phyloP scores from a whole-genome alignment of 2,888 invertebrate genomes.

The Galerucella pusilla region DNA sequence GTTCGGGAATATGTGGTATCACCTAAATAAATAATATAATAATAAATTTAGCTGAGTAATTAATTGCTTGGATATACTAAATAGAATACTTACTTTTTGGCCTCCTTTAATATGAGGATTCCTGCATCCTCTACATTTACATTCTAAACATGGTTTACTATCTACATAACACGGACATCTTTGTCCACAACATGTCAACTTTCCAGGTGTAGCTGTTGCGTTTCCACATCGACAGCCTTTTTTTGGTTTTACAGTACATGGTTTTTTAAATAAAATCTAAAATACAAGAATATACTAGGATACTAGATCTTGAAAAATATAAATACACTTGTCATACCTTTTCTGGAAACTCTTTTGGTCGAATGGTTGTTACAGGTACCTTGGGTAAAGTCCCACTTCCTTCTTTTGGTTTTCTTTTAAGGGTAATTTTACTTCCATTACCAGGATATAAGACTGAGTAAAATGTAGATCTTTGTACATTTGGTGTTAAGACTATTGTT shows the following conservation, averaged over 20 bases:
- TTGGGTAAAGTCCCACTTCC: conserved; percentile 40
- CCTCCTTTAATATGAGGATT: conserved; percentile 90
- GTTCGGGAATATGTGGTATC: conserved; percentile 56
- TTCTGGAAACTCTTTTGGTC: conserved; percentile 53
- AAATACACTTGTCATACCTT: conserved; percentile 51
- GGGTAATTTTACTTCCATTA: conserved; percentile 84
- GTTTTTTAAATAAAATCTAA: conserved; percentile 67
- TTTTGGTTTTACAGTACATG: conserved; percentile 68
- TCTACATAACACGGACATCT: conserved; percentile 94
- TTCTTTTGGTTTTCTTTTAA: conserved; percentile 76
- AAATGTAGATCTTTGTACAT: conserved; percentile 69
- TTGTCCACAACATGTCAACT: conserved; percentile 92
- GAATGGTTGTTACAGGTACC: conserved; percentile 41
- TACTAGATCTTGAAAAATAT: background rate
- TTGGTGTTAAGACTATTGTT: conserved; percentile 49
- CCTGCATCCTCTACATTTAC: conserved; percentile 91
- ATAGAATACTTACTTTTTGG: conserved; percentile 71
- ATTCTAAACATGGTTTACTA: conserved; percentile 88
- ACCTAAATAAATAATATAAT: conserved; percentile 51
- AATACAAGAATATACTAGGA: conserved; percentile 31
- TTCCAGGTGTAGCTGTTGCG: conserved; percentile 88
- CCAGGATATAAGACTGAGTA: conserved; percentile 86
- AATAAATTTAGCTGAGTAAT: too few species aligned
- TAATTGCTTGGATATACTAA: too few species aligned
- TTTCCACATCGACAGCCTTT: conserved; percentile 92